phyloP scores from a whole-genome alignment of 2,888 invertebrate genomes.

The Drosophila villosipedis region DNA sequence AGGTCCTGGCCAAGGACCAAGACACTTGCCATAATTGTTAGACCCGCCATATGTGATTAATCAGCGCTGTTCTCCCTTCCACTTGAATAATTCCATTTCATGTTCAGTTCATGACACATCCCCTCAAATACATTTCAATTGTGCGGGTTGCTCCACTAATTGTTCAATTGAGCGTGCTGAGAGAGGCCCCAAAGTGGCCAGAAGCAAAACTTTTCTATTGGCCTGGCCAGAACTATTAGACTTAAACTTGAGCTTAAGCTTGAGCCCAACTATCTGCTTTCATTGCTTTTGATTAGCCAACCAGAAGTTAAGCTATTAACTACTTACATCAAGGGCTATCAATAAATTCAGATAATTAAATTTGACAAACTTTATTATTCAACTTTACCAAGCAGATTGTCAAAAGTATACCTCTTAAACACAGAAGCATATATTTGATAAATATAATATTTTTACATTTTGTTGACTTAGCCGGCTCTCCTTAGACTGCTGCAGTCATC shows the following conservation, averaged over 20 bases:
- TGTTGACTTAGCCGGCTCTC: not conserved
- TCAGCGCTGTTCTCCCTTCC: conserved; percentile 38
- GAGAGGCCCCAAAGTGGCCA: conserved; percentile 1
- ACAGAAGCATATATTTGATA: not conserved
- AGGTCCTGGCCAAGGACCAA: not conserved
- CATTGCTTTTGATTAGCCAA: not conserved
- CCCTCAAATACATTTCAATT: conserved; percentile 31
- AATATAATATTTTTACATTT: not conserved
- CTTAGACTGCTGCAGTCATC: not conserved
- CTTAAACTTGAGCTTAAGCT: not conserved
- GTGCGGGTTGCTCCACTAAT: conserved; percentile 20
- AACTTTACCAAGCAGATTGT: not conserved
- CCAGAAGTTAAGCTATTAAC: not conserved
- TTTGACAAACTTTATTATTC: not conserved
- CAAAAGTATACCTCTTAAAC: too few species aligned
- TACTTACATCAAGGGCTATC: not conserved
- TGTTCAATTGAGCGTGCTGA: conserved; percentile 39
- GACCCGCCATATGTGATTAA: conserved; percentile 62
- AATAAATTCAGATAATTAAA: not conserved
- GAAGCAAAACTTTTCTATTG: not conserved
- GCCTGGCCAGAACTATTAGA: not conserved
- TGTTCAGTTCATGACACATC: conserved; percentile 37
- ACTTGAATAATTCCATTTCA: conserved; percentile 24
- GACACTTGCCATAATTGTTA: conserved; percentile 48
- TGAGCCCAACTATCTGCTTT: not conserved